phyloP scores from a whole-genome alignment of 1,140 invertebrate species.

The Penaeus vannamei region DNA sequence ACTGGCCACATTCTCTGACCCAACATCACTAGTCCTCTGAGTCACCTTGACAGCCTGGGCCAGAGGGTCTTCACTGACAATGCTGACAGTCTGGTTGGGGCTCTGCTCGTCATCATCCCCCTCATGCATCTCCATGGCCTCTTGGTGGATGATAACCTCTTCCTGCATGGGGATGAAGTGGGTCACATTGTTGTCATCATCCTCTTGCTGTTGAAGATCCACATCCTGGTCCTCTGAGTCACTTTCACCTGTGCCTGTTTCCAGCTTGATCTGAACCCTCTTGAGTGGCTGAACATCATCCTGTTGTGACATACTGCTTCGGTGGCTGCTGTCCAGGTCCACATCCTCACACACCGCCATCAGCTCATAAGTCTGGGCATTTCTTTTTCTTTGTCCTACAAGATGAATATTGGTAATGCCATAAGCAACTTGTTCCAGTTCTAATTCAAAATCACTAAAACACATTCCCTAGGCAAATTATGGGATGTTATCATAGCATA shows the following conservation, averaged over 20 bases:
- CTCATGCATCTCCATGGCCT: not conserved
- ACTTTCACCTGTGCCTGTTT: not conserved
- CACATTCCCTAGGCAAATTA: no score
- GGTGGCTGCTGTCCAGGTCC: not conserved
- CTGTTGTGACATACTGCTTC: not conserved
- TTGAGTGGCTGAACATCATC: not conserved
- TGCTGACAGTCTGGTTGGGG: not conserved
- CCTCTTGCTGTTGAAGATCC: not conserved
- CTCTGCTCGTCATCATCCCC: not conserved
- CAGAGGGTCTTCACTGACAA: not conserved
- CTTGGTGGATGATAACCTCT: slow-evolving; percentile 8
- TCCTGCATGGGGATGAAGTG: not conserved
- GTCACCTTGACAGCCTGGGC: no score
- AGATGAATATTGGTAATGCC: no score
- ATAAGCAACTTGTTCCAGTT: no score
- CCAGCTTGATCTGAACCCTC: slow-evolving; percentile 9
- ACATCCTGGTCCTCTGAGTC: not conserved
- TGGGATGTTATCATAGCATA: no score
- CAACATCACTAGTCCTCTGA: no score
- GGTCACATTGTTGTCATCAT: not conserved
- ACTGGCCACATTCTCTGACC: no score
- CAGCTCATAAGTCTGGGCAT: not conserved
- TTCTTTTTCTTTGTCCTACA: no score
- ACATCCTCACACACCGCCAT: slow-evolving; percentile 18
- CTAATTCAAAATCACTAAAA: no score